Base-by-base conservation (phyloP, 2,888 invertebrate genomes). In the Tyria jacobaeae region DNA sequence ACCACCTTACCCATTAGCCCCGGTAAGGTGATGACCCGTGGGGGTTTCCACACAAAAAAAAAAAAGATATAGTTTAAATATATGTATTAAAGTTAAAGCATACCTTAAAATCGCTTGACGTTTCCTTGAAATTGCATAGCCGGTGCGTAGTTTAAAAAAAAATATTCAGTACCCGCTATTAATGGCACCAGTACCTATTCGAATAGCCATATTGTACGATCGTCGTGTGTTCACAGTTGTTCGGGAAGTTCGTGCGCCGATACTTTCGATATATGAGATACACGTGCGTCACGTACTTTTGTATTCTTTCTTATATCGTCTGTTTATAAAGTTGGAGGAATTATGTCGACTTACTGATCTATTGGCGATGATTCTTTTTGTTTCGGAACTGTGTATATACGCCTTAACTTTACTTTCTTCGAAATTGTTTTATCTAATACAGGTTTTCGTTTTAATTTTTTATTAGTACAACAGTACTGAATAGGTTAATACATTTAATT, bases 221-320 rank as follows among this genome's bases (percentile, higher is more conserved):
- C 39, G 47, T 53, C 24, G 48, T 57, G 47, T 34, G 49, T 62
- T 59, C 50, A 44, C 63, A 63, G 63, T 63, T 63, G 63, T 63
- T 59, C 25, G 21, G 5, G 12, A 63, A 58, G 21, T 63, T 59
- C 49, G 50, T 63, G 48, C 35, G 34, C 35, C 57, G 50, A 63
- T 58, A 58, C 62, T 58, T 44, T 54, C 62, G 48, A 62, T 63
- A 63, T 63, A 62, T 62, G 54, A 55, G 59, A 47, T 21, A 47
- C 55, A 44, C 63, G 51, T 50, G 62, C 21, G 31, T 51, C 63
- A 63, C 63, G 58, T 63, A 51, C 34, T 21, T 50, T 35, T 54
- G 48, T 50, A 47, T 50, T 53, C 34, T 57, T 54, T 34, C 57
- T 53, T 62, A 53, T 62, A 57, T 34, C 53, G 25, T 10, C 41